Base-by-base conservation (phyloP, 2,888 invertebrate genomes). In the Drosophila buzzatii region DNA sequence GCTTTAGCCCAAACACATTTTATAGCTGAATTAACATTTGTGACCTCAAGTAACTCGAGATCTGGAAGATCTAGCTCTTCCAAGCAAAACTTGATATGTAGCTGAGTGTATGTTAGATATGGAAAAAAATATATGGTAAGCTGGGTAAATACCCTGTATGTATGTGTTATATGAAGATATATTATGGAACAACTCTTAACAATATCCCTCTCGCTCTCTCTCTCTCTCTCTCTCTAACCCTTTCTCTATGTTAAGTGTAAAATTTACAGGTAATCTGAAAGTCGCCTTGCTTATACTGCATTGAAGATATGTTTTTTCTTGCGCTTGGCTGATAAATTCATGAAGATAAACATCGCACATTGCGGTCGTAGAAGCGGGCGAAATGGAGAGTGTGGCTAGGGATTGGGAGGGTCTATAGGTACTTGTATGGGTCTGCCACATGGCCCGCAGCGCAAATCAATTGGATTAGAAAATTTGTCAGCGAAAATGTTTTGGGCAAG, bases 391-490 rank as follows among this genome's bases (percentile, higher is more conserved):
- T 41, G 31, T 18, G 51, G 12, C 31, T 4, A 20, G 49, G 27
- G 37, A 16, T 23, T 9, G 16, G 18, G 12, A 16, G 9, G n/a
- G 44, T 18, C 9, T 23, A 27, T 61, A 16, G 41, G 10, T 18
- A 44, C 14, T 42, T 57, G 42, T 31, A 55, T 62, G 51, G 51
- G 33, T 61, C 57, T 41, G 61, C 45, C 58, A 56, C 57, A 58
- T 84, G 69, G 82, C 89, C 87, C 85, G 85, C 77, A 77, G 85
- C 85, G 85, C 85, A 89, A 85, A 85, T 89, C 90, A 85, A 85
- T 85, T 89, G 85, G 85, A 85, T 85, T 85, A 89, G 85, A 85
- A 85, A 85, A 85, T 85, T 85, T 89, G 85, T 87, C 90, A 85
- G 77, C 85, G 88, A 66, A 81, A 77, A 70, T 59, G 69, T 75